These are phyloP conservation scores for Drosophila quadrilineata DNA, from an alignment of 1,140 invertebrate species.

Conservation along the genomic window DNA sequence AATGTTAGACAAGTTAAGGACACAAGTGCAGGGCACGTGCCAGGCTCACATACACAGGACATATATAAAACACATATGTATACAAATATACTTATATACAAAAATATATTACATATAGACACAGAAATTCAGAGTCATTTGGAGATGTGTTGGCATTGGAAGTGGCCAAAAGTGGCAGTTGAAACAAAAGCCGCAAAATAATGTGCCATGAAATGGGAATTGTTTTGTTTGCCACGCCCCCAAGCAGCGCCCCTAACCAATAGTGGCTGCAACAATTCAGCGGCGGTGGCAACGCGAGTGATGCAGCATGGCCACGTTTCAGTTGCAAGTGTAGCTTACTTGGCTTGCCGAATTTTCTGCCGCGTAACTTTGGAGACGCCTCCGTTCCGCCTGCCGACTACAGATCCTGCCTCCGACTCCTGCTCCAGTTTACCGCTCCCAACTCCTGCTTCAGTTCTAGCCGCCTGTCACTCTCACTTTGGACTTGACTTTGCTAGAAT, in stretches of 20 bases:
- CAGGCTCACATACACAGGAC: not conserved
- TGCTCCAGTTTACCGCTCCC: not conserved
- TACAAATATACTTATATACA: slow-evolving; percentile 1
- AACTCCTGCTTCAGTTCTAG: not conserved
- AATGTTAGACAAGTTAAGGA: slow-evolving; percentile 25
- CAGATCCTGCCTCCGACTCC: not conserved
- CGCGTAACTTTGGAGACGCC: slow-evolving; percentile 71
- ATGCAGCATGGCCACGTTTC: slow-evolving; percentile 42
- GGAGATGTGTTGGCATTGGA: slow-evolving; percentile 36
- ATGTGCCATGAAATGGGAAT: slow-evolving; percentile 78
- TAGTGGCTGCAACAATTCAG: too few relatives aligned
- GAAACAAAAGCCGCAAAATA: slow-evolving; percentile 79
- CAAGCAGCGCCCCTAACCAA: slow-evolving; percentile 1
- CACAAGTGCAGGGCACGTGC: slow-evolving; percentile 39
- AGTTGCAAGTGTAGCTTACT: slow-evolving; percentile 32
- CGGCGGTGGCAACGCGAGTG: too few relatives aligned
- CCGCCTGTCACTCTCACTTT: slow-evolving; percentile 74
- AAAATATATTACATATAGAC: not conserved
- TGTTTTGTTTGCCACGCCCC: slow-evolving; percentile 42
- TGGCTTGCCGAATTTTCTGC: slow-evolving; percentile 64
- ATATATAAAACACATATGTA: not conserved
- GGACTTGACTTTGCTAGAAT: slow-evolving; percentile 78
- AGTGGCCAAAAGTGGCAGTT: slow-evolving; percentile 49
- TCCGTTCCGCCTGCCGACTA: slow-evolving; percentile 41
- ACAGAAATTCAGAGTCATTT: slow-evolving; percentile 36